These are phyloP conservation scores for Scelioninae gen. 2 DNA, from an alignment of 2,888 invertebrate species.

Conservation along the genomic window DNA sequence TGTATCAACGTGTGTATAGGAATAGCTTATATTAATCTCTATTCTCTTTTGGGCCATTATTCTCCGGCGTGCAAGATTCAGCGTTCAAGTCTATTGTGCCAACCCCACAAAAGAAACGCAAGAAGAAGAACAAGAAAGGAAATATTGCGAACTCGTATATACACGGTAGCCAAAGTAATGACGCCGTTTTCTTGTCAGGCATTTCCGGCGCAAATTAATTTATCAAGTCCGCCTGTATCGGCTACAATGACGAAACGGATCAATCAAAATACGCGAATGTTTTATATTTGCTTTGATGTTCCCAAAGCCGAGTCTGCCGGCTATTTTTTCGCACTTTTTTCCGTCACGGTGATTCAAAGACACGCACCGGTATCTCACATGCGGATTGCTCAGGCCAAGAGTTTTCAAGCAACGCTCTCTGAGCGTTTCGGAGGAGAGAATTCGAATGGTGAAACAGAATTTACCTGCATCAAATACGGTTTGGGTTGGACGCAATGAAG, in stretches of 20 bases:
- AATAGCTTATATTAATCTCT: slow-evolving; percentile 14
- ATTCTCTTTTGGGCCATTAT: slow-evolving; percentile 13
- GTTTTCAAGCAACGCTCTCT: no score
- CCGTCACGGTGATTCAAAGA: no score
- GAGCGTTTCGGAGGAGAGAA: no score
- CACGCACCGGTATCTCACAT: no score
- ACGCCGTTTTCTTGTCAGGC: slow-evolving; percentile 71
- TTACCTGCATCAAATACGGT: no score
- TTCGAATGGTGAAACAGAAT: no score
- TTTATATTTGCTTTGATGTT: background rate
- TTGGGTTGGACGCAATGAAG: no score
- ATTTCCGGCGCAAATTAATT: slow-evolving; percentile 73
- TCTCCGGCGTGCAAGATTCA: background rate
- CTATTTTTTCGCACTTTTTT: no score
- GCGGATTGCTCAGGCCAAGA: no score
- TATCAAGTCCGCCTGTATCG: slow-evolving; percentile 64
- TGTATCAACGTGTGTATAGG: slow-evolving; percentile 3
- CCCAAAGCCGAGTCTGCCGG: no score
- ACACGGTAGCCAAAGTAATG: slow-evolving; percentile 64
- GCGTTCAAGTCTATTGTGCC: slow-evolving; percentile 27
- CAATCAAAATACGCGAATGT: background rate
- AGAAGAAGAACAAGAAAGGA: slow-evolving; percentile 20
- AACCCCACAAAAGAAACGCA: slow-evolving; percentile 18
- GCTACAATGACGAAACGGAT: slow-evolving; percentile 4
- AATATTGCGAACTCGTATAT: slow-evolving; percentile 9